A percentile compares a stretch with the other conserved stretches of the same genome.
phyloP scores from a whole-genome alignment of 2,113 vertebrate genomes.

The Opisthocomus hoazin region DNA sequence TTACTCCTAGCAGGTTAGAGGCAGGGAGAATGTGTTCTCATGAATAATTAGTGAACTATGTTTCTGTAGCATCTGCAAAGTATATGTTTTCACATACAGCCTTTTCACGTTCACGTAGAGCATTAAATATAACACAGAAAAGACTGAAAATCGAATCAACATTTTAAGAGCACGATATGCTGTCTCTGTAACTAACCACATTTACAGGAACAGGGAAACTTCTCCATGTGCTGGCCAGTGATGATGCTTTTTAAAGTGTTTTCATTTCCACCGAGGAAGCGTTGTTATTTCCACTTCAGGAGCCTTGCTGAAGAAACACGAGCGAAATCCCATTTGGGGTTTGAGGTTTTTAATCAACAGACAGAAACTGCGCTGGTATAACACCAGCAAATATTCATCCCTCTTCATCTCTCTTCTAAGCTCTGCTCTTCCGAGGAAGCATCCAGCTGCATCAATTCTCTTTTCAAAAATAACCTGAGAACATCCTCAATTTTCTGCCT shows the following conservation, averaged over 20 bases:
- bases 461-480: not conserved
- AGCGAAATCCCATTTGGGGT: not conserved
- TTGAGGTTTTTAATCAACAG: not conserved
- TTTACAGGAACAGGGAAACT: not conserved
- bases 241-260: not conserved
- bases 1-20: not conserved
- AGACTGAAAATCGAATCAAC: not conserved
- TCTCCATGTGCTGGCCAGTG: not conserved
- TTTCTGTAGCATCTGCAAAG: not conserved
- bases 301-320: not conserved
- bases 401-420: not conserved
- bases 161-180: not conserved
- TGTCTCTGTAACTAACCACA: not conserved
- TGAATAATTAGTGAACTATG: not conserved
- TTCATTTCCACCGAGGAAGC: conserved; percentile 5
- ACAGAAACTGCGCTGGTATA: not conserved
- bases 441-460: not conserved
- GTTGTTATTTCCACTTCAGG: conserved; percentile 33
- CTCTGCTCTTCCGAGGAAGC: not conserved
- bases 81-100: not conserved
- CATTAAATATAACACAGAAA: not conserved
- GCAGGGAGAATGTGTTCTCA: not conserved
- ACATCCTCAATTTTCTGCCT: not conserved
- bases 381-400: not conserved
- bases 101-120: not conserved